Evolutionary conservation across 37 sponge, comb jelly and placozoan species (phyloP).

Genomic region (Cladorhizidae sp.): DNA sequence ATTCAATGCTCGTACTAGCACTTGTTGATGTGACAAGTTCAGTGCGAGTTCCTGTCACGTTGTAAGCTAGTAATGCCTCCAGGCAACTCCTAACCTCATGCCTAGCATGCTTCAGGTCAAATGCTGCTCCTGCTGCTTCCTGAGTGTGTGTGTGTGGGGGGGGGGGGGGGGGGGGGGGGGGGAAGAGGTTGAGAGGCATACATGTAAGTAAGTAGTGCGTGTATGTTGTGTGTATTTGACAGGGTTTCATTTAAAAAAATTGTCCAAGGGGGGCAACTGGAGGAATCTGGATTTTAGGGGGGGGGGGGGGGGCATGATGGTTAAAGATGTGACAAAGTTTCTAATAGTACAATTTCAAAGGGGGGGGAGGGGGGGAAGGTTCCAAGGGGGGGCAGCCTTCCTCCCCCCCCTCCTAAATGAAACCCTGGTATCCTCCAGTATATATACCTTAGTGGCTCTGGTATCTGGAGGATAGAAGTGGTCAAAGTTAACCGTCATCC

Average conservation of each 20-base stretch:
- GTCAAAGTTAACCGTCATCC: conserved; percentile 57
- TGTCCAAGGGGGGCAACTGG: too few relatives aligned
- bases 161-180: neutral
- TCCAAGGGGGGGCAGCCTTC: too few relatives aligned
- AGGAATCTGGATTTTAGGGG: too few relatives aligned
- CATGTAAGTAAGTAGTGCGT: too few relatives aligned
- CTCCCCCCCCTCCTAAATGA: too few relatives aligned
- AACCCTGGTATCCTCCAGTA: too few relatives aligned
- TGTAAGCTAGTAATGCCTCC: conserved; percentile 17
- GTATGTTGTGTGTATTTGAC: too few relatives aligned
- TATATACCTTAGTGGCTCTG: neutral
- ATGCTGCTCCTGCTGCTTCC: neutral
- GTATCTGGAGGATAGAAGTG: conserved; percentile 63
- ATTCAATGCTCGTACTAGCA: neutral
- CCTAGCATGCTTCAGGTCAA: conserved; percentile 46
- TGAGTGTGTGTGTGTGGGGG: neutral
- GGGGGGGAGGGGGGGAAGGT: too few relatives aligned
- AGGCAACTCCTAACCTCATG: conserved; percentile 22
- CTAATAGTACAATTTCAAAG: too few relatives aligned
- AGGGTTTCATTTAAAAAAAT: too few relatives aligned
- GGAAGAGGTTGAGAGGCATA: neutral
- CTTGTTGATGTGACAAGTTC: neutral
- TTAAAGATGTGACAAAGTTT: too few relatives aligned
- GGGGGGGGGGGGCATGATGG: too few relatives aligned
- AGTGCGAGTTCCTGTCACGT: neutral